Evolutionary conservation across 1,140 invertebrate species (phyloP).

Genomic region (Drosophila littoralis): DNA sequence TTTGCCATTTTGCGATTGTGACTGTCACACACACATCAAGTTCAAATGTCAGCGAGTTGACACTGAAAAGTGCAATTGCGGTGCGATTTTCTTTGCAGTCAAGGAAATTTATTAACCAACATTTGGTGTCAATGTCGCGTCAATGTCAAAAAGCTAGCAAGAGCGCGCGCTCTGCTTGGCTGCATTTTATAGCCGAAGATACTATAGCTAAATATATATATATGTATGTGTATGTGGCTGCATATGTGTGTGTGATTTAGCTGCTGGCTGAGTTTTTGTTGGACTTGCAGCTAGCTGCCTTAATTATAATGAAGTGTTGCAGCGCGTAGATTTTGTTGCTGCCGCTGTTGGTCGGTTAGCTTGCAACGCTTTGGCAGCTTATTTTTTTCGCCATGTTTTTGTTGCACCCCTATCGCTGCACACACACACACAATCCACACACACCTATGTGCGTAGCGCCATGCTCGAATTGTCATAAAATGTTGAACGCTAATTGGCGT

Average conservation of each 20-base stretch:
- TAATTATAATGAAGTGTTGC: constrained; percentile 81
- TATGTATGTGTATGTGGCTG: constrained; percentile 2
- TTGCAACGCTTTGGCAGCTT: constrained; percentile 26
- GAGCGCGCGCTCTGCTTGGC: constrained; percentile 29
- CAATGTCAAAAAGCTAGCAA: constrained; percentile 65
- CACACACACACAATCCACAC: constrained; percentile 23
- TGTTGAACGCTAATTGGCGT: constrained; percentile 81
- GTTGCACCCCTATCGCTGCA: constrained; percentile 62
- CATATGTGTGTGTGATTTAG: constrained; percentile 19
- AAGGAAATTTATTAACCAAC: constrained; percentile 70
- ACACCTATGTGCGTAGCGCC: constrained; percentile 38
- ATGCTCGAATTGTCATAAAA: constrained; percentile 81
- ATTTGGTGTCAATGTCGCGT: constrained; percentile 76
- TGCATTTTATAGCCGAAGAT: constrained; percentile 23
- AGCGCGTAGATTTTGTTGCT: constrained; percentile 55
- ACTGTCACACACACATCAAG: constrained; percentile 15
- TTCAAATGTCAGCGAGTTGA: constrained; percentile 41
- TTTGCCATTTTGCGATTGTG: constrained; percentile 16
- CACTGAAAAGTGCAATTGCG: constrained; percentile 42
- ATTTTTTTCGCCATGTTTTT: constrained; percentile 35
- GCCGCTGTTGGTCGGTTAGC: constrained; percentile 23
- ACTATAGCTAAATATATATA: constrained; percentile 7
- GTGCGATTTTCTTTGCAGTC: constrained; percentile 40
- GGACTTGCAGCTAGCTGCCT: constrained; percentile 51
- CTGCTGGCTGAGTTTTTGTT: constrained; percentile 27